Base-by-base conservation (phyloP, 2,797 vertebrate genomes). In the Catamblyrhynchus diadema region DNA sequence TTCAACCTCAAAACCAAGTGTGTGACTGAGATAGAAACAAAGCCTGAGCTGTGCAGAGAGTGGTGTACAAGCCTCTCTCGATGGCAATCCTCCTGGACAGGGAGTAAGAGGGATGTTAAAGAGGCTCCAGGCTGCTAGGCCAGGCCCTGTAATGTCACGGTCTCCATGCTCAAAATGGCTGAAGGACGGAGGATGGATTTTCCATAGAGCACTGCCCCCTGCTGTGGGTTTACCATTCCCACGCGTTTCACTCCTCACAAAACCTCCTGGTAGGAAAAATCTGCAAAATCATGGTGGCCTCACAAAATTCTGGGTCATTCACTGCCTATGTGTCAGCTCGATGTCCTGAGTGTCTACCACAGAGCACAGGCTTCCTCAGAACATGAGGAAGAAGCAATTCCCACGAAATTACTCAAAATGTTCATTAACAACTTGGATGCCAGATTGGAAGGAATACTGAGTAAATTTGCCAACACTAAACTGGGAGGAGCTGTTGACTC, bases 131-230 rank as follows among this genome's bases (percentile, higher is more conserved):
- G 32, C 48, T 37, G 51, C 51, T 0, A 0, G 11, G 6, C 7
- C 53, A 64, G 64, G 50, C 47, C 56, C 51, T 71, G 37, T 6
- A 20, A 50, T 67, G 50, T 71, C 92, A 60, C 37, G 19, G 6
- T 35, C 89, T 42, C 65, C 71, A 13, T 15, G 41, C 59, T 48
- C 77, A 94, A 93, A 75, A 94, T 89, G 80, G 72, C 88, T 53
- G 69, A 56, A 41, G 66, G 61, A 17, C n/a, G 7, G 20, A 5
- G 14, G 28, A 48, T 70, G 86, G 83, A 94, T 96, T 95, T 84
- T 84, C 90, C 97, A 97, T 92, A 11, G 93, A 93, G 96, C 92
- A 96, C 78, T 97, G 95, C 95, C 96, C 95, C 88, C 95, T 97
- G 83, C 96, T 96, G 95, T 37, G 92, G 35, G 72, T 30, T 88